Evolutionary conservation across 2,797 vertebrate genomes (phyloP), one percentile per base, ranked within the genome.

Genomic region (Setipinna tenuifilis): DNA sequence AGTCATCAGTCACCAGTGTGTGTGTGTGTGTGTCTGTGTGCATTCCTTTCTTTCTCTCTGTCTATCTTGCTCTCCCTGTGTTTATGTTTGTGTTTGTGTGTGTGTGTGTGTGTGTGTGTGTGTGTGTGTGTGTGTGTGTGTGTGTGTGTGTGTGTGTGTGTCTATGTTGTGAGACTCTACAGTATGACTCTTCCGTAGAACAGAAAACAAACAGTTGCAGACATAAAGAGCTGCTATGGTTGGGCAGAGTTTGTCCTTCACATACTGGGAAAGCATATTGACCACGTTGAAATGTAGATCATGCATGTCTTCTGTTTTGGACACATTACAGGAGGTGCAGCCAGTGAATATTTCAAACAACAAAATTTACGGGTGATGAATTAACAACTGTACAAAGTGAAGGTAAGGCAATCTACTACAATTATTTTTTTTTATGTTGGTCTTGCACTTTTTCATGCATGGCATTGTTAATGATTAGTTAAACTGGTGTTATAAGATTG

Each of bases 31-130:
- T 59, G 58, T 59, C 16, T 14, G 19, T 14, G 58, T 59, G 58
- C 11, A 11, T 59, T 50, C 6, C 48, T 12, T 7, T 50, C 48
- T 50, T 50, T 50, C 48, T 12, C 48, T 50, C 48, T 50, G 6
- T 50, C 48, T 50, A 0, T 50, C 48, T 50, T 5, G 6, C 0
- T 50, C 0, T 1, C 12, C 6, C 71, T 88, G 92, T 88, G 91
- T 91, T 89, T 89, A 90, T 91, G 92, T 92, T 90, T 87, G 89
- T 90, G 91, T 90, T 83, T 84, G 88, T 65, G 90, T 90, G 88
- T 91, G 90, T 91, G 90, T 81, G 92, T 90, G 89, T 90, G 58
- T 85, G 35, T 90, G 92, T 91, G 87, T 86, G 87, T 90, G 90
- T 90, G 90, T 88, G 91, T 90, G 87, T 62, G 89, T 90, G 90